These are phyloP conservation scores for Hypomecis atomaria DNA, from an alignment of 2,888 invertebrate species.

Conservation along the genomic window DNA sequence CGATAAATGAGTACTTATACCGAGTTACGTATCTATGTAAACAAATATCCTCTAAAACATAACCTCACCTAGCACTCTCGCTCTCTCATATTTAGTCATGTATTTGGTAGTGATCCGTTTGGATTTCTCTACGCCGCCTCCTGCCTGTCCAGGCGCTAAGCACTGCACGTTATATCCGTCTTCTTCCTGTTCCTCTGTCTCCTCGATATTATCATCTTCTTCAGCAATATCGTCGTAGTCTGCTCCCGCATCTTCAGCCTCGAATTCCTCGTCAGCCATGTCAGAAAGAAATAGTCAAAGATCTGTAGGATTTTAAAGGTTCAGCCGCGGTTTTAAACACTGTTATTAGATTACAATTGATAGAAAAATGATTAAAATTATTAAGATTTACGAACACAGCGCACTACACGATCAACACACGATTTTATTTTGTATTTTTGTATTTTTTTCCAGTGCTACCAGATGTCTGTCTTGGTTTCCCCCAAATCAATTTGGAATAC, in stretches of 20 bases:
- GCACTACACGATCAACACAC: too few relatives aligned
- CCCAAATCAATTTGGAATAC: too few relatives aligned
- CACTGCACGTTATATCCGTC: constrained; percentile 95
- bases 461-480: too few relatives aligned
- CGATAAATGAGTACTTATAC: too few relatives aligned
- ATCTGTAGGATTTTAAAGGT: neutral
- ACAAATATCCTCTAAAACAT: constrained; percentile 13
- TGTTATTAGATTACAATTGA: too few relatives aligned
- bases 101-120: constrained; percentile 98
- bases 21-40: too few relatives aligned
- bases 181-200: constrained; percentile 94
- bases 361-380: too few relatives aligned
- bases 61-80: constrained; percentile 72
- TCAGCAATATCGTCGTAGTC: constrained; percentile 95
- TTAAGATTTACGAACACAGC: too few relatives aligned
- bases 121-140: constrained; percentile 92
- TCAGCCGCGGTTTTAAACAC: too few relatives aligned
- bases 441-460: too few relatives aligned
- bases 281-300: neutral
- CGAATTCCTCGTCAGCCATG: constrained; percentile 95
- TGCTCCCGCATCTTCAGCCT: constrained; percentile 91
- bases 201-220: constrained; percentile 94
- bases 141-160: constrained; percentile 90
- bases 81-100: constrained; percentile 94
- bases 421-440: too few relatives aligned